A percentile compares a stretch with the other conserved stretches of the same genome.
Evolutionary conservation across 2,888 invertebrate genomes (phyloP).

Genomic region (Pheosia gnoma): DNA sequence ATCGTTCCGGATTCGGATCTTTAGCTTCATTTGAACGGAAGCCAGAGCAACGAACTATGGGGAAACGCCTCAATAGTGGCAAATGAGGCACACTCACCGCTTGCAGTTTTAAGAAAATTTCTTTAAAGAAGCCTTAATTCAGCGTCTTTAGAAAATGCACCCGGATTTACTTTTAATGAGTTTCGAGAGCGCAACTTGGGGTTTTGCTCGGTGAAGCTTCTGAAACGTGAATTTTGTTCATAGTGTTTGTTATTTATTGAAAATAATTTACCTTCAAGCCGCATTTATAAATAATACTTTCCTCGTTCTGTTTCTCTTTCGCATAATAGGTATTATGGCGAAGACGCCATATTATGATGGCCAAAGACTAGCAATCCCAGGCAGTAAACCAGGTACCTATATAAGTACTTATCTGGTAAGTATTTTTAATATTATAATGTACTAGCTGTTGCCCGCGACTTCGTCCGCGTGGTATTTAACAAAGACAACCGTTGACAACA

Average conservation of each 20-base stretch:
- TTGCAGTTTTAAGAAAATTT: constrained; percentile 77
- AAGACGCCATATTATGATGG: too few species aligned
- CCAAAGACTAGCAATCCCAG: too few species aligned
- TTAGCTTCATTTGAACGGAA: constrained; percentile 65
- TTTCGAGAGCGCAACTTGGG: constrained; percentile 76
- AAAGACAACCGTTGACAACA: too few species aligned
- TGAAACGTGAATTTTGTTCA: constrained; percentile 3
- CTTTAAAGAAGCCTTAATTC: constrained; percentile 77
- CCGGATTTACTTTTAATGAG: constrained; percentile 83
- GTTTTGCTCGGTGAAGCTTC: constrained; percentile 64
- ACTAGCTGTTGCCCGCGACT: too few species aligned
- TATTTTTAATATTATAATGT: too few species aligned
- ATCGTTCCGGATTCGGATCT: constrained; percentile 46
- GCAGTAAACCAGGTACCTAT: too few species aligned
- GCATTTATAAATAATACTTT: too few species aligned
- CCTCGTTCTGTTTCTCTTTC: too few species aligned
- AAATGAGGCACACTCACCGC: constrained; percentile 77
- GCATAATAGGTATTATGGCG: too few species aligned
- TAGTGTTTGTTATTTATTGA: constrained; percentile 1
- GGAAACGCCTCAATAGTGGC: constrained; percentile 74
- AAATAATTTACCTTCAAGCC: not conserved
- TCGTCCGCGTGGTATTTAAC: too few species aligned
- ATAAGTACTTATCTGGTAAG: too few species aligned
- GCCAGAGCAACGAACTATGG: constrained; percentile 62
- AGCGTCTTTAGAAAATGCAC: constrained; percentile 80